Evolutionary conservation across 2,888 invertebrate species (phyloP), one percentile per base, ranked within the genome.

Genomic region (Callyntrura guangdongensis): DNA sequence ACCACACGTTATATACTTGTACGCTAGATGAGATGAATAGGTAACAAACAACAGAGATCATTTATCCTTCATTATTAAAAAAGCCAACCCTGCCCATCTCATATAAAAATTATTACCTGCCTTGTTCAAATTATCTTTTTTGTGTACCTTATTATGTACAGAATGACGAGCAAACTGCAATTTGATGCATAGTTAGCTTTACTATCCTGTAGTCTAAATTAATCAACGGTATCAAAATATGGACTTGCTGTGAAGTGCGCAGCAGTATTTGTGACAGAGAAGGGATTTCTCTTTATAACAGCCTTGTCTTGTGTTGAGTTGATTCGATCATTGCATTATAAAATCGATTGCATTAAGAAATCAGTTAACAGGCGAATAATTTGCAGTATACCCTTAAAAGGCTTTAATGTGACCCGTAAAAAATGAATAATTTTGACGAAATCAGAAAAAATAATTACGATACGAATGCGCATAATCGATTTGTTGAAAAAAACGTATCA

Each of bases 21-120:
- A 36, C 36, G 6, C 2, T 36, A 36, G 17, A 27, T 25, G 56
- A 79, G 79, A n/a, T 27, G 56, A 67, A 81, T 79, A 64, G 86
- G 79, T 77, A 86, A 64, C 86, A 74, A 22, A 17, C 22, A 74
- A 49, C 49, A 4, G 9, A 74, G 49, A 86, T 17, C 86, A 86
- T 86, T 86, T 86, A 79, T 86, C 64, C 49, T 86, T 64, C 86
- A 86, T 86, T 86, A 86, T 77, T 86, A 86, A 85, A 83, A 86
- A 86, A 49, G 36, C 77, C 69, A 79, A 87, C 81, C 81, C 81
- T 67, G 69, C 45, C 81, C 81, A 81, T 53, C 36, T 77, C 64
- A 36, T 61, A 77, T 72, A 86, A 74, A 69, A 86, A 67, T 53
- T 79, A 86, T 87, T 87, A 56, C 67, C 59, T 59, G n/a, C 11